These are phyloP conservation scores for Gulo gulo DNA, from an alignment of 2,113 vertebrate species.

Conservation along the genomic window DNA sequence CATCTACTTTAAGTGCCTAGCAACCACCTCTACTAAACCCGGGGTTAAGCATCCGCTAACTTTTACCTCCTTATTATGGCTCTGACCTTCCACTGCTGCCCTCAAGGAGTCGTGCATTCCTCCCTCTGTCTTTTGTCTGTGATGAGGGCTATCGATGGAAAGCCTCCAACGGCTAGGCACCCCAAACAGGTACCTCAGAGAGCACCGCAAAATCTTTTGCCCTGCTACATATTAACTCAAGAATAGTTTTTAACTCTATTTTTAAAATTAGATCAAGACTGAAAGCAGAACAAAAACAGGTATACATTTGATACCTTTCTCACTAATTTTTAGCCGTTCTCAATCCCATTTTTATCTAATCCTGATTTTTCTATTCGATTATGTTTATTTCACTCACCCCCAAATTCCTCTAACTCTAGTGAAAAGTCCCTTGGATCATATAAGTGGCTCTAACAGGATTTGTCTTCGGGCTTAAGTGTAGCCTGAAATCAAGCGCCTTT, in stretches of 20 bases:
- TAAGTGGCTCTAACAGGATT: neutral
- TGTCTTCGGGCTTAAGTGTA: neutral
- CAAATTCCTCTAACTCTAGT: neutral
- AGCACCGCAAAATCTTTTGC: neutral
- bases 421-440: neutral
- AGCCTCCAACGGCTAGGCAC: neutral
- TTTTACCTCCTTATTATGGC: neutral
- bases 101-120: neutral
- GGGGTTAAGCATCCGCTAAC: neutral
- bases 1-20: neutral
- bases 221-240: neutral
- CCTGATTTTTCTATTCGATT: slow-evolving; percentile 3
- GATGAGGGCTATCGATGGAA: neutral
- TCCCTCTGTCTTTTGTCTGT: neutral
- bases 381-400: neutral
- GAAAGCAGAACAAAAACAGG: neutral
- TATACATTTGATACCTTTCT: neutral
- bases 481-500: neutral
- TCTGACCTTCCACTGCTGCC: neutral
- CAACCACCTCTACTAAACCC: neutral
- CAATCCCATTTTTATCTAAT: neutral
- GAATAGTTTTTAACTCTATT: neutral
- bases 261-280: neutral
- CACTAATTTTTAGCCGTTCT: neutral
- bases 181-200: neutral